Evolutionary conservation across 2,113 vertebrate species (phyloP).

Genomic region (Periophthalmus modestus): DNA sequence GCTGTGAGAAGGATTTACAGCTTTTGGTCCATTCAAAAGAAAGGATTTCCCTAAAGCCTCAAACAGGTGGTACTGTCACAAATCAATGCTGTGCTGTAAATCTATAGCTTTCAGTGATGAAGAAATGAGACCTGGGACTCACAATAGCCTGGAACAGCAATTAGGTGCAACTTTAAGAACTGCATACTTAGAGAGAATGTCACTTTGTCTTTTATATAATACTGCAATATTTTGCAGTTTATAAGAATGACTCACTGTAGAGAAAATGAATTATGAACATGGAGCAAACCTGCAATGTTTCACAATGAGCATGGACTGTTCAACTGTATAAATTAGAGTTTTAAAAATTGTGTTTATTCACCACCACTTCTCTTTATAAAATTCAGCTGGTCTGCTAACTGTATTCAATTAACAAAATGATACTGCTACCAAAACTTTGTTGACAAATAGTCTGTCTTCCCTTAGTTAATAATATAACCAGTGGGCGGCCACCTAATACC

Average conservation of each 20-base stretch:
- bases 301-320: not conserved
- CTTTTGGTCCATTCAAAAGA: constrained; percentile 24
- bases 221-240: not conserved
- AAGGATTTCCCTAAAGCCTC: constrained; percentile 23
- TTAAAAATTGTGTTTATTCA: not conserved
- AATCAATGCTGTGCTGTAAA: constrained; percentile 34
- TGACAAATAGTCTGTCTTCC: too few relatives aligned
- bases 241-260: not conserved
- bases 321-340: not conserved
- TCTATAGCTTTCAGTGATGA: constrained; percentile 9
- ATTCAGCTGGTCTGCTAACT: too few relatives aligned
- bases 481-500: too few relatives aligned
- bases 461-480: too few relatives aligned
- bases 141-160: not conserved
- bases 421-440: too few relatives aligned
- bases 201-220: not conserved
- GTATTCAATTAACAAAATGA: too few relatives aligned
- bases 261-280: not conserved
- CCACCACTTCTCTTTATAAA: too few relatives aligned
- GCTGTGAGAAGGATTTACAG: constrained; percentile 34
- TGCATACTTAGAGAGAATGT: not conserved
- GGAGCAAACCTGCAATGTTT: not conserved
- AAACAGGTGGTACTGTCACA: constrained; percentile 23
- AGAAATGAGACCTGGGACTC: not conserved
- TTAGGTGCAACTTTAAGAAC: not conserved